These are phyloP conservation scores for Drosophila micromelanica DNA, from an alignment of 1,140 invertebrate genomes.

Conservation along the genomic window DNA sequence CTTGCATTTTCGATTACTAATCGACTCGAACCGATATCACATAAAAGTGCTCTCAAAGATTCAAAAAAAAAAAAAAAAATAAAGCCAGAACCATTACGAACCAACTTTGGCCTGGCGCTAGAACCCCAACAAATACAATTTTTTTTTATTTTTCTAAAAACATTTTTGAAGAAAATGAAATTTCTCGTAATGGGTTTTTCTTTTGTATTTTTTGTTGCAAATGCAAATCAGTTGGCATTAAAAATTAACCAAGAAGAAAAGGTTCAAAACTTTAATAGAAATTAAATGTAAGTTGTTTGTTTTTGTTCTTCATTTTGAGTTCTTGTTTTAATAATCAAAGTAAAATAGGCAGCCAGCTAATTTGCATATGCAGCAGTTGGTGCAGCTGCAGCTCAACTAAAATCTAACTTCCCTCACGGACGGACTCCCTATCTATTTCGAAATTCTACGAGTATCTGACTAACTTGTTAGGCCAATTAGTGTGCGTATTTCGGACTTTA, in stretches of 20 bases:
- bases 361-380: conserved; percentile 40
- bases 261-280: conserved; percentile 38
- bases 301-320: conserved; percentile 8
- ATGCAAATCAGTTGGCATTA: conserved; percentile 29
- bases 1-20: conserved; percentile 37
- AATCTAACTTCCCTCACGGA: background rate
- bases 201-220: background rate
- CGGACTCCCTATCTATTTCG: background rate
- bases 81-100: background rate
- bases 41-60: conserved; percentile 8
- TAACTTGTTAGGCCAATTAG: conserved; percentile 62
- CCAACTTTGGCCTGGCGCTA: conserved; percentile 25
- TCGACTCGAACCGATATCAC: conserved; percentile 17
- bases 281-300: conserved; percentile 44
- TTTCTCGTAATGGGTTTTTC: background rate
- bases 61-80: too few species aligned
- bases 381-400: conserved; percentile 16
- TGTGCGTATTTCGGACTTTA: conserved; percentile 58
- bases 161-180: background rate
- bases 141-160: background rate
- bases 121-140: background rate
- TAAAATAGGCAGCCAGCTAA: conserved; percentile 22
- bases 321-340: conserved; percentile 47
- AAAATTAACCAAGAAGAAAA: conserved; percentile 37
- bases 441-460: conserved; percentile 18